These are phyloP conservation scores for Asarcornis scutulata DNA, from an alignment of 2,113 vertebrate genomes.

Conservation along the genomic window DNA sequence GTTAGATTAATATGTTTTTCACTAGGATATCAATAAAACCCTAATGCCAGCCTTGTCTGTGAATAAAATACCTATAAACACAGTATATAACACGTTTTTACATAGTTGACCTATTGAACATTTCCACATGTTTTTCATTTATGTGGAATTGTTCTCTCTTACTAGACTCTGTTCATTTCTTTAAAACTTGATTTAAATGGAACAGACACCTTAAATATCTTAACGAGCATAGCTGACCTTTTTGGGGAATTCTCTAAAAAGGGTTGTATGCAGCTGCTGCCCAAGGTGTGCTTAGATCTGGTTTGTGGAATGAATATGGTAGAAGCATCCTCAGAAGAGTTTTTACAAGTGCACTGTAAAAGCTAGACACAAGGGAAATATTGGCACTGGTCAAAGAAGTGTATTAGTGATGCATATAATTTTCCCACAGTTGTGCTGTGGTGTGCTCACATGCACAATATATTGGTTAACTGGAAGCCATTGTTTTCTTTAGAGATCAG, in stretches of 20 bases:
- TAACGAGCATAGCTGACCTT: slow-evolving; percentile 70
- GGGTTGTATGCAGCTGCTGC: slow-evolving; percentile 30
- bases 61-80: slow-evolving; percentile 71
- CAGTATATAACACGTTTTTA: slow-evolving; percentile 70
- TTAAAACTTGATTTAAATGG: slow-evolving; percentile 70
- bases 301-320: neutral
- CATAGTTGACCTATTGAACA: slow-evolving; percentile 69
- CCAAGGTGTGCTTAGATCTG: neutral
- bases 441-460: neutral
- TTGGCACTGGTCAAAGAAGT: neutral
- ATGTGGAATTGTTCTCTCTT: slow-evolving; percentile 63
- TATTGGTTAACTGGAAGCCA: slow-evolving; percentile 11
- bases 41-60: slow-evolving; percentile 40
- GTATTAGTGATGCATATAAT: slow-evolving; percentile 1
- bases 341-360: slow-evolving; percentile 10
- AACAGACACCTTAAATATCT: slow-evolving; percentile 75
- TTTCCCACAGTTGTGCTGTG: slow-evolving; percentile 7
- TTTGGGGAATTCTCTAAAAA: slow-evolving; percentile 52
- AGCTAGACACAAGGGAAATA: neutral
- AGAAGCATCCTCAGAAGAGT: slow-evolving; percentile 1
- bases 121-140: slow-evolving; percentile 78
- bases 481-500: slow-evolving; percentile 48
- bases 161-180: slow-evolving; percentile 53
- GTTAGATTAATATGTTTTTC: neutral
- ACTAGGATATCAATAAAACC: slow-evolving; percentile 63